These are phyloP conservation scores for Trichopria drosophilae DNA, from an alignment of 2,888 invertebrate species.

Conservation along the genomic window DNA sequence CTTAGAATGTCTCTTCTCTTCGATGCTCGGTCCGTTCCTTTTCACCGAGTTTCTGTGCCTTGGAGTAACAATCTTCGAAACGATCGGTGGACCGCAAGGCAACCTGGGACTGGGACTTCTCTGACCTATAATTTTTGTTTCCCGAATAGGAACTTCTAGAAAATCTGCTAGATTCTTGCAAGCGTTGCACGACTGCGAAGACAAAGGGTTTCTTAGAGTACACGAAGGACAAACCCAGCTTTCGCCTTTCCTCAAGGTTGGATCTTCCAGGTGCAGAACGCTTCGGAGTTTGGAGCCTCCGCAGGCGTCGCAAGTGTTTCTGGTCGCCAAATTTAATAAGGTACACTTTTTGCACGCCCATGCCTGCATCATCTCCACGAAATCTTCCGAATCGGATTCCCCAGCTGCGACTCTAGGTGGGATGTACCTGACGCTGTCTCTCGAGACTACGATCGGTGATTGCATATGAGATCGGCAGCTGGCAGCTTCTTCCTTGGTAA, in stretches of 20 bases:
- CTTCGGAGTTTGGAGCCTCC: constrained; percentile 80
- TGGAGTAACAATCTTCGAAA: constrained; percentile 52
- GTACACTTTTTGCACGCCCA: constrained; percentile 92
- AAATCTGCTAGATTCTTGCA: constrained; percentile 69
- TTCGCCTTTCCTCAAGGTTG: constrained; percentile 72
- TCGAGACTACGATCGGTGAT: constrained; percentile 55
- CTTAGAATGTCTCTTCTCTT: constrained; percentile 49
- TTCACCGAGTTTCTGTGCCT: constrained; percentile 54
- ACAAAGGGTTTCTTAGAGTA: constrained; percentile 78
- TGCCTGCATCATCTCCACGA: constrained; percentile 56
- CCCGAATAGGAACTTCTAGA: constrained; percentile 51
- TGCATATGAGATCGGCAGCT: constrained; percentile 50
- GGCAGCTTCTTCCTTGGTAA: constrained; percentile 61
- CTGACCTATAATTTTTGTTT: constrained; percentile 44
- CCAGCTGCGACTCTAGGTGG: constrained; percentile 56
- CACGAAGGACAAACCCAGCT: constrained; percentile 74
- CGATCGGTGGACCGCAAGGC: constrained; percentile 39
- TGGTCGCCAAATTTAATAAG: constrained; percentile 73
- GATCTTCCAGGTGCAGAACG: constrained; percentile 66
- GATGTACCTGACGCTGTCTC: constrained; percentile 56
- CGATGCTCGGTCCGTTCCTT: constrained; percentile 47
- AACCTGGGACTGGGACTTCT: constrained; percentile 54
- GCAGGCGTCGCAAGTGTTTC: constrained; percentile 81
- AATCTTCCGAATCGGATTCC: constrained; percentile 66
- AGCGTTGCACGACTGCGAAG: constrained; percentile 70